Evolutionary conservation across 2,888 invertebrate species (phyloP), one percentile per base, ranked within the genome.

Genomic region (Entomobrya proxima): DNA sequence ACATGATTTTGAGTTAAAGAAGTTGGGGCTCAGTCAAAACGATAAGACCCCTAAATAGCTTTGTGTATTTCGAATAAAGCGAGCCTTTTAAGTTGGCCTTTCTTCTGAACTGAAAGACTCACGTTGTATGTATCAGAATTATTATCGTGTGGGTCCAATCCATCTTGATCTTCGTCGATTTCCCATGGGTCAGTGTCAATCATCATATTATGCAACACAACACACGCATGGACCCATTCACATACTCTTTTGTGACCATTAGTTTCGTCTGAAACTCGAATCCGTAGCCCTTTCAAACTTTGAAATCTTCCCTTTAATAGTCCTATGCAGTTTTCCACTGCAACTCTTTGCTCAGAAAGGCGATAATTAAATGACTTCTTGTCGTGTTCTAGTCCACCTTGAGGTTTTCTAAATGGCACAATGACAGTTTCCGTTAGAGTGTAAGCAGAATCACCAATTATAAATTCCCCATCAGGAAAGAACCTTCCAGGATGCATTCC

Each of bases 371-470:
- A 85, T 15, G 18, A 11, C 7, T 32, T 32, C 37, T 85, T 67
- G 7, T 44, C 18, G 2, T 21, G 40, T 3, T 58, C 1, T 1
- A 77, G 69, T 3, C 44, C 64, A 5, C 52, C 18, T 24, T 2
- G 6, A 1, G 32, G 1, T 37, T 35, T 52, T 32, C 81, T 37
- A 30, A 37, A 87, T 1, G 87, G 87, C 0, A 61, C 78, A 13
- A 87, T 21, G 0, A 87, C 18, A 0, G 67, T 47, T 18, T 81
- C 74, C 0, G 78, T 52, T 30, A 64, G 1, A 7, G 74, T 15
- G 50, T 87, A 87, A 0, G 85, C 87, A 4, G 82, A 82, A 58
- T 87, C 87, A 1, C 82, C 87, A 13, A 82, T 44, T 3, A 87
- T 6, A 30, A 75, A 87, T 47, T 87, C 77, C n/a, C 82, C 82